Percentiles rank a stretch among this genome's conserved stretches.
Evolutionary conservation across 2,797 vertebrate genomes (phyloP).

Genomic region (Pogonophryne albipinna): DNA sequence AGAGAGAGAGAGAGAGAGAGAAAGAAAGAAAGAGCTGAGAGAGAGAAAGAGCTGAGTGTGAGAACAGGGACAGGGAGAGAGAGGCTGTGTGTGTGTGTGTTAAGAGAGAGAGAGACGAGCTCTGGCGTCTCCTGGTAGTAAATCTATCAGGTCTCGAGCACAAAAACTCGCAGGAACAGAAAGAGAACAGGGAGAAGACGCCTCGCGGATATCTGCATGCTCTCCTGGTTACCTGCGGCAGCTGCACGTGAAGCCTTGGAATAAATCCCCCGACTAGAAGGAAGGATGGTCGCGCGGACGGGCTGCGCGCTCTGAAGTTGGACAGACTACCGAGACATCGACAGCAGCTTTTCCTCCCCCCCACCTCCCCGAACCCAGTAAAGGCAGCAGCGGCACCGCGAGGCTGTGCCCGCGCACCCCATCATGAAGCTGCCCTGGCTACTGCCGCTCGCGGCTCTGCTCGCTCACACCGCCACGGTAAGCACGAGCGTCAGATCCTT

Average conservation of each 20-base stretch:
- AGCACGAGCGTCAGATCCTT: conserved; percentile 68
- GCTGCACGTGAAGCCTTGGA: conserved; percentile 65
- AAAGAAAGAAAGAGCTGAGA: conserved; percentile 38
- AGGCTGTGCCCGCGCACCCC: conserved; percentile 73
- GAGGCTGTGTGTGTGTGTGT: conserved; percentile 36
- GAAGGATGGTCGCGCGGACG: conserved; percentile 77
- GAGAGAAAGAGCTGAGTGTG: conserved; percentile 43
- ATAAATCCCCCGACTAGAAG: conserved; percentile 66
- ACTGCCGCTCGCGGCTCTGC: conserved; percentile 80
- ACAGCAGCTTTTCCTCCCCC: conserved; percentile 49
- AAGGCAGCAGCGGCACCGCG: conserved; percentile 76
- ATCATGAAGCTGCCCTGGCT: conserved; percentile 86
- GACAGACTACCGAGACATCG: conserved; percentile 68
- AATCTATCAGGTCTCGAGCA: conserved; percentile 72
- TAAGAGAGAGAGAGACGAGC: conserved; percentile 47
- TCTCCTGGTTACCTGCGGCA: conserved; percentile 42
- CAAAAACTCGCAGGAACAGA: conserved; percentile 53
- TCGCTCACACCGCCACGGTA: conserved; percentile 83
- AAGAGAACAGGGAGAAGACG: conserved; percentile 50
- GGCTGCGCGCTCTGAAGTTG: conserved; percentile 78
- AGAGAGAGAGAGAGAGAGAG: conserved; percentile 21
- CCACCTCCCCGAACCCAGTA: conserved; percentile 47
- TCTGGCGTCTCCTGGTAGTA: conserved; percentile 73
- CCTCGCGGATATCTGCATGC: conserved; percentile 38
- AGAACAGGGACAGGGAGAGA: conserved; percentile 42